Evolutionary conservation across 2,113 vertebrate species (phyloP), one percentile per base, ranked within the genome.

Genomic region (Nycticryphes semicollaris): DNA sequence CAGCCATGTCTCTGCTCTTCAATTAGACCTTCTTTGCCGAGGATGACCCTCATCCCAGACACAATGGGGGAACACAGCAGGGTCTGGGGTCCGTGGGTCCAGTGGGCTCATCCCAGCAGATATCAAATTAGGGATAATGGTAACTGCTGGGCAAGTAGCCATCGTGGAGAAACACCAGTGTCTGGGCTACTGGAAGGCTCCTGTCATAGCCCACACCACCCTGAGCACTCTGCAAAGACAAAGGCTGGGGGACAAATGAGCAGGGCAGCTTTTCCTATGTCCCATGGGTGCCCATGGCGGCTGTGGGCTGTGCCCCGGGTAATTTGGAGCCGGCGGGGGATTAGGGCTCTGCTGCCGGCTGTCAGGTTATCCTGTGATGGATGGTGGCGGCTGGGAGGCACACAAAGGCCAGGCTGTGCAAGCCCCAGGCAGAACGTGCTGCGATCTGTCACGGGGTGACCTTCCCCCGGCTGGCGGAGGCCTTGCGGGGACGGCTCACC

Each of bases 341-440:
- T 98, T 98, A 98, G 97, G 92, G 85, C 96, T 95, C 62, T 87
- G 96, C 97, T 98, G 97, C 97, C 94, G 90, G 97, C 98, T 99
- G 98, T 99, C 99, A 98, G 98, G 98, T 99, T 99, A 98, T 91
- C 76, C 97, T 66, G 97, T 99, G 99, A 99, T 98, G 98, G 98
- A 99, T 99, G 89, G 97, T 47, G 98, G 98, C 98, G 98, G 98
- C 98, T 99, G 99, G 98, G 97, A 97, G 94, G 95, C 97, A 97
- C 97, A 99, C 98, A 99, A 99, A 99, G 98, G 97, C 89, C 35
- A 78, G 83, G 96, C 98, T 99, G 98, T 99, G 97, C 63, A 45
- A 98, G 97, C 94, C 39, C 39, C 54, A 48, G 94, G 96, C 94
- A 95, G 97, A 98, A 98, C 98, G 98, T 98, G 98, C 98, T 98